Evolutionary conservation across 2,888 invertebrate genomes (phyloP), one percentile per base, ranked within the genome.

Genomic region (Tromatobia lineatoria): DNA sequence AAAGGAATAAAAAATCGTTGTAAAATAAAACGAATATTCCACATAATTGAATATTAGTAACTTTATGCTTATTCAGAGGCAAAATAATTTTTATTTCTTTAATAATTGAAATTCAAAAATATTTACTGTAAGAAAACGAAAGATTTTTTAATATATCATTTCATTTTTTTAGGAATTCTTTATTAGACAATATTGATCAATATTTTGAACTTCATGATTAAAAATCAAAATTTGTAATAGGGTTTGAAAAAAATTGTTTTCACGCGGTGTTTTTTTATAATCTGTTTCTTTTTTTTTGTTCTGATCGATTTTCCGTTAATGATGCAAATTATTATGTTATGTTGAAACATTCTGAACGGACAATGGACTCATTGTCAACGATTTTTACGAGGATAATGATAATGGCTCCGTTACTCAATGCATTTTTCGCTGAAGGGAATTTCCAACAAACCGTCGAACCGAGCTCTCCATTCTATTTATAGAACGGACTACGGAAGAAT

Each of bases 301-400:
- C 15, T 59, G 47, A 74, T 73, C 45, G 45, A 59, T 29, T 45
- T 59, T 20, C 57, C 8, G 18, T 57, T 25, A 50, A 47, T 18
- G 47, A 61, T 45, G 29, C n/a, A 47, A 2, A 29, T 45, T 15
- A 11, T 59, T 7, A 52, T 75, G 10, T 38, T 10, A 10, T 67
- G 50, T 67, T 73, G 42, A 52, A 75, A 61, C 42, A 52, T 50
- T 59, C 13, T 6, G 67, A 52, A 10, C 69, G 75, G 74, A 80
- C 80, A 80, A 80, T 80, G 75, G 75, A 59, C 69, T 50, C 52
- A 20, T 42, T 69, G 54, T 52, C 20, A 59, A 18, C 52, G 50
- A 69, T 75, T 64, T 69, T 75, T 38, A 29, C 42, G 54, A 8
- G 11, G 73, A 73, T 57, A 73, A 25, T 29, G 18, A 34, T 15